These are phyloP conservation scores for Volucella inflata DNA, from an alignment of 2,888 invertebrate species.

Conservation along the genomic window DNA sequence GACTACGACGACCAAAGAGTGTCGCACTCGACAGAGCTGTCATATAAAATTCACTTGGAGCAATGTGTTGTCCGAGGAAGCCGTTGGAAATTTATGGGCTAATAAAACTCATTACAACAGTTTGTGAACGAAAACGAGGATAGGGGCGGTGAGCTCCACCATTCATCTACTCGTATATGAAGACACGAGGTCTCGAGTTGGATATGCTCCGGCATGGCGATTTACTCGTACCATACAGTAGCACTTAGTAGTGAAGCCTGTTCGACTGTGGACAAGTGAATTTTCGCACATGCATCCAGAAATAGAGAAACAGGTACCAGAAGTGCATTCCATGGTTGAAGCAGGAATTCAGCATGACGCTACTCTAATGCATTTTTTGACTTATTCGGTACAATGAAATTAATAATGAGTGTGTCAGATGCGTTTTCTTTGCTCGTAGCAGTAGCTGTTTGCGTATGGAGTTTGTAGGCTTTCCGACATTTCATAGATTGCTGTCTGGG, in stretches of 20 bases:
- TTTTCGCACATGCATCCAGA: conserved; percentile 61
- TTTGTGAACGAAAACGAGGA: conserved; percentile 27
- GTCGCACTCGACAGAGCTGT: conserved; percentile 42
- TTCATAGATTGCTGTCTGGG: conserved; percentile 61
- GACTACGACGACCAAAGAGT: conserved; percentile 10
- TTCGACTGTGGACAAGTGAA: conserved; percentile 27
- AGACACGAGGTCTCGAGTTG: conserved; percentile 49
- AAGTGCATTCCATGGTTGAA: conserved; percentile 59
- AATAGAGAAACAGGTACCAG: conserved; percentile 67
- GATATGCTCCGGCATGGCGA: conserved; percentile 27
- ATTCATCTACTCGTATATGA: conserved; percentile 44
- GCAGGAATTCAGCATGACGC: conserved; percentile 43
- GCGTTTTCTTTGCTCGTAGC: background rate
- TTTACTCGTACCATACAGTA: no score
- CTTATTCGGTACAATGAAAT: conserved; percentile 65
- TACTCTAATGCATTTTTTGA: conserved; percentile 63
- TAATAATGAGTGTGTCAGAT: conserved; percentile 67
- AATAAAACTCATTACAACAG: conserved; percentile 64
- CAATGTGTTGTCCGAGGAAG: conserved; percentile 43
- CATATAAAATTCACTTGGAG: conserved; percentile 51
- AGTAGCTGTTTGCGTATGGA: conserved; percentile 38
- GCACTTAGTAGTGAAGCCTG: conserved; percentile 3
- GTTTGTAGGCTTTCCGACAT: conserved; percentile 50
- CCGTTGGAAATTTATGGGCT: conserved; percentile 57
- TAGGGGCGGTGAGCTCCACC: conserved; percentile 26